Base-by-base conservation (phyloP, 2,113 vertebrate species). In the Sylvilagus bachmani region DNA sequence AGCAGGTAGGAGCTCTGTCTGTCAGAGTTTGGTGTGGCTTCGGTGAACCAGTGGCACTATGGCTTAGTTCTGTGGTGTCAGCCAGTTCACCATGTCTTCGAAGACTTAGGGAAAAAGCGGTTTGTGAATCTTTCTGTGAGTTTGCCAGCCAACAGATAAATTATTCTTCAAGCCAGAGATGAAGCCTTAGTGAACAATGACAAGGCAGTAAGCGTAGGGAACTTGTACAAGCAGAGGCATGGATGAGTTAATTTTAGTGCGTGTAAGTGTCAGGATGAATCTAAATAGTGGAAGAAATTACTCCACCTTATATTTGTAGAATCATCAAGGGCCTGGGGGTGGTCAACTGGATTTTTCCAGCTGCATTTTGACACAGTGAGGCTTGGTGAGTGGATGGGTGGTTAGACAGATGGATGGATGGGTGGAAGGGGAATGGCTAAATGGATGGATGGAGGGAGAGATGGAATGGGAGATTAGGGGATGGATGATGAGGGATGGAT, bases 111-210 rank as follows among this genome's bases (percentile, higher is more conserved):
- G 24, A 31, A 70, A 58, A 44, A 61, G 5, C 25, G 19, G 27
- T 31, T 29, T 51, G 25, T 78, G 69, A 90, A 55, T 80, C 61
- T 51, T 71, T 58, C 33, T 19, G 31, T 74, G 33, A 73, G 77
- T 89, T 86, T 93, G 58, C 74, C 75, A 86, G 70, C 79, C 80
- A 94, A 70, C 75, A 81, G 70, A 53, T 75, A 94, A 80, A 80
- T 33, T 55, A 8, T 83, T 89, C 89, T 36, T 89, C 66, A 80
- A 84, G 74, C 22, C 55, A 86, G 70, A 64, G 71, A 87, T 77
- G 66, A 94, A 80, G 75, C 55, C 31, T 94, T 67, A 62, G 71
- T 21, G 53, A 81, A 92, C 55, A 31, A 71, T 80, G 77, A 91
- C 53, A 89, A 70, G 75, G 27, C 8, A 4, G 74, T 84, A 82